Evolutionary conservation across 2,888 invertebrate genomes (phyloP).

Genomic region (Drosophila melanosoma): DNA sequence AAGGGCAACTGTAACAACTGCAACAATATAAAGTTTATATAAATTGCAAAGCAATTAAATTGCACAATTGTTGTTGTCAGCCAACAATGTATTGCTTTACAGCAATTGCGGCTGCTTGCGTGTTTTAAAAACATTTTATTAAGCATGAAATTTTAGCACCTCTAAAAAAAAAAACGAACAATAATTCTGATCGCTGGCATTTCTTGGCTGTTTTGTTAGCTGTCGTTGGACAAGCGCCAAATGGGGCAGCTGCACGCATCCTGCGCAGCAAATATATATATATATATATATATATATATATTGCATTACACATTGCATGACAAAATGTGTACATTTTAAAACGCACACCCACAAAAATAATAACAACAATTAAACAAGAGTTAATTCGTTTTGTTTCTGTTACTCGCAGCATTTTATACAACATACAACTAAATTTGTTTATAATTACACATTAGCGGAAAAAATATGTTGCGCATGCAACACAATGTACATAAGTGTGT

Average conservation of each 20-base stretch:
- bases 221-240: conserved; percentile 51
- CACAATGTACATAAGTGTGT: conserved; percentile 25
- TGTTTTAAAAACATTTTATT: conserved; percentile 67
- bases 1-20: conserved; percentile 5
- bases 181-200: conserved; percentile 38
- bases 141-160: conserved; percentile 67
- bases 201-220: conserved; percentile 18
- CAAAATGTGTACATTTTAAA: conserved; percentile 52
- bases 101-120: conserved; percentile 35
- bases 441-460: conserved; percentile 77
- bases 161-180: conserved; percentile 18
- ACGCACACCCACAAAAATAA: conserved; percentile 32
- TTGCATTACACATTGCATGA: conserved; percentile 20
- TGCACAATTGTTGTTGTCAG: conserved; percentile 47
- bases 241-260: conserved; percentile 62
- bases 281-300: conserved; percentile 9
- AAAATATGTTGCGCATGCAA: conserved; percentile 62
- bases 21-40: conserved; percentile 35
- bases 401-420: conserved; percentile 61
- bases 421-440: conserved; percentile 68
- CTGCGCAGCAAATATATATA: not conserved
- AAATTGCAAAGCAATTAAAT: conserved; percentile 68
- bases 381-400: conserved; percentile 26
- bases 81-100: conserved; percentile 14
- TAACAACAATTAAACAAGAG: conserved; percentile 38